Percentiles rank a stretch among this genome's conserved stretches.
Conservation (phyloP, 2,113 vertebrate species). For the Bufo bufo region DNA sequence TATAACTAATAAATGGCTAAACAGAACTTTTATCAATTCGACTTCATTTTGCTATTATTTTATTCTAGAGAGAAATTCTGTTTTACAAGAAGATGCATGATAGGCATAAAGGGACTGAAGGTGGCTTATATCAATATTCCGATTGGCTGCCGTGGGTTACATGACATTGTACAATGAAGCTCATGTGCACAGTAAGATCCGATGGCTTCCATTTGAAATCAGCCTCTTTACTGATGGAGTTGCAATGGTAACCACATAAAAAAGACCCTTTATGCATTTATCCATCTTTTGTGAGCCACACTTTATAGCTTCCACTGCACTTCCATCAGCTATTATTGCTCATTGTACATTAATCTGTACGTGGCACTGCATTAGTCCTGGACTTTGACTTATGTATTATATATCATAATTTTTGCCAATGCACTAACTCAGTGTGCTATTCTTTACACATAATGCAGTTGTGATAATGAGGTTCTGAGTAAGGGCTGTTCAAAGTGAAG, state of each 20-base stretch:
- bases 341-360: slow-evolving; percentile 44
- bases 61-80: not conserved
- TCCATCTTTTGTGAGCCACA: slow-evolving; percentile 29
- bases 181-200: not conserved
- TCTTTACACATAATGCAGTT: slow-evolving; percentile 57
- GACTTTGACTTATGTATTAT: slow-evolving; percentile 57
- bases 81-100: not conserved
- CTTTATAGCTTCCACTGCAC: not conserved
- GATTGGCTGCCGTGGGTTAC: not conserved
- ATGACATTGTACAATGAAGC: not conserved
- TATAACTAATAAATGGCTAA: not conserved
- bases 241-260: slow-evolving; percentile 9
- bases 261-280: not conserved
- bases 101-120: no score
- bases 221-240: slow-evolving; percentile 20
- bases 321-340: slow-evolving; percentile 41
- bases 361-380: slow-evolving; percentile 44
- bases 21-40: not conserved
- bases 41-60: no score
- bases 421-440: slow-evolving; percentile 56
- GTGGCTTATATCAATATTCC: not conserved
- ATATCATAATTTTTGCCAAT: slow-evolving; percentile 55
- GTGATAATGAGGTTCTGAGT: slow-evolving; percentile 58
- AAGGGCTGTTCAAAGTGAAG: slow-evolving; percentile 57
- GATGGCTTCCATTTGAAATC: slow-evolving; percentile 2